Evolutionary conservation across 2,113 vertebrate genomes (phyloP), one percentile per base, ranked within the genome.

Genomic region (Leptocoma aspasia): DNA sequence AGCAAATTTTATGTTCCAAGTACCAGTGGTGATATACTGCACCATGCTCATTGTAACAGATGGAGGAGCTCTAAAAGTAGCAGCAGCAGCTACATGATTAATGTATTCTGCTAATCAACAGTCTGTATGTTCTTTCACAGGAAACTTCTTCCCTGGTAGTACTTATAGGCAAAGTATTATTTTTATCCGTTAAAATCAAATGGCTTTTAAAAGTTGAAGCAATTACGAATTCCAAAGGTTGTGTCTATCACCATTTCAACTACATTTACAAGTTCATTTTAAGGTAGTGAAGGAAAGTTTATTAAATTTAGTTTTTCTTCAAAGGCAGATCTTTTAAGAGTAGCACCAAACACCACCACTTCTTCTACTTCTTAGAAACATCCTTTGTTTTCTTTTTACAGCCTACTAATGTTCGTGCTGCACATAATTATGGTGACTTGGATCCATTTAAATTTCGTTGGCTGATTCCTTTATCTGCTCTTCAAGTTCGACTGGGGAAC

Each of bases 401-500:
- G 89, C 98, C 99, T 96, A 89, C 98, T 6, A 98, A 98, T 70
- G 96, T 98, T 70, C 99, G 99, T 28, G 97, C 98, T 11, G 95
- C 97, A 1, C 98, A 98, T 89, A 97, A 95, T 96, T 98, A 99
- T 7, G 98, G 98, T 39, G 99, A 99, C 90, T 89, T 98, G 86
- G 99, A 99, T 95, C 98, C 98, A 2, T 99, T 99, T 92, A 99
- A 99, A 96, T 99, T 99, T 96, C 99, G 99, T 60, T 99, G 99
- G 99, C 92, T 99, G 95, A 99, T 99, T 97, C 99, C 99, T 60
- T 97, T 99, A 93, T 99, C 99, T 4, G 98, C 99, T 4, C 98
- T 99, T 96, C 99, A 99, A 89, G 99, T 99, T 95, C 96, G 99
- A 66, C 96, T 99, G 94, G 99, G 99, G 79, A 99, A 99, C 92